phyloP scores from a whole-genome alignment of 2,888 invertebrate species.

The Erannis defoliaria region DNA sequence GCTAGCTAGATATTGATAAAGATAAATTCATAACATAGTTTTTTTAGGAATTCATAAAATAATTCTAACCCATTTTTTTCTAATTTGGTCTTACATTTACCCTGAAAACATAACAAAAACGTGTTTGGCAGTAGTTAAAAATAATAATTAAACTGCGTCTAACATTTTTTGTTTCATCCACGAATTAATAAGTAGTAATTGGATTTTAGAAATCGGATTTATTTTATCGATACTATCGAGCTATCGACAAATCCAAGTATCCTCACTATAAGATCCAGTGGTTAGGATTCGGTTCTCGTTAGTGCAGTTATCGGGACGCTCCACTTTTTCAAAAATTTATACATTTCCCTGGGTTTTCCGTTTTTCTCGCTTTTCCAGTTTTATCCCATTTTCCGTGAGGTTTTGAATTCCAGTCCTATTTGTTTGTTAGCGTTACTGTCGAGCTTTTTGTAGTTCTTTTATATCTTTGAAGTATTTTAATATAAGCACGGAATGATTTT shows the following conservation, averaged over 20 bases:
- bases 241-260: slow-evolving; percentile 9
- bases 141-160: too few species aligned
- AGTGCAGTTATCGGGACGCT: slow-evolving; percentile 50
- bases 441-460: slow-evolving; percentile 7
- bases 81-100: too few species aligned
- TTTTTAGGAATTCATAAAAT: too few species aligned
- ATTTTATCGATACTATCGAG: background rate
- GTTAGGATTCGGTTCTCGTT: slow-evolving; percentile 56
- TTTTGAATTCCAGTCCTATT: slow-evolving; percentile 15
- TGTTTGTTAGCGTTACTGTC: slow-evolving; percentile 15
- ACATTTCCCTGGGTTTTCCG: slow-evolving; percentile 12
- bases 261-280: slow-evolving; percentile 54
- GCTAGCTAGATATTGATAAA: too few species aligned
- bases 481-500: too few species aligned
- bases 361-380: slow-evolving; percentile 10
- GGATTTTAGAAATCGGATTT: background rate
- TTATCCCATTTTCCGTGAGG: slow-evolving; percentile 7
- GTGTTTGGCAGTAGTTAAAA: too few species aligned
- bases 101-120: too few species aligned
- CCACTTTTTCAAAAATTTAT: slow-evolving; percentile 37
- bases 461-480: slow-evolving; percentile 5
- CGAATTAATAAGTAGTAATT: too few species aligned
- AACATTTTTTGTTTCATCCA: too few species aligned
- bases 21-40: too few species aligned
- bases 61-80: too few species aligned